A percentile compares a stretch with the other conserved stretches of the same genome.
phyloP scores from a whole-genome alignment of 1,140 invertebrate species.

The Lucilia cuprina region DNA sequence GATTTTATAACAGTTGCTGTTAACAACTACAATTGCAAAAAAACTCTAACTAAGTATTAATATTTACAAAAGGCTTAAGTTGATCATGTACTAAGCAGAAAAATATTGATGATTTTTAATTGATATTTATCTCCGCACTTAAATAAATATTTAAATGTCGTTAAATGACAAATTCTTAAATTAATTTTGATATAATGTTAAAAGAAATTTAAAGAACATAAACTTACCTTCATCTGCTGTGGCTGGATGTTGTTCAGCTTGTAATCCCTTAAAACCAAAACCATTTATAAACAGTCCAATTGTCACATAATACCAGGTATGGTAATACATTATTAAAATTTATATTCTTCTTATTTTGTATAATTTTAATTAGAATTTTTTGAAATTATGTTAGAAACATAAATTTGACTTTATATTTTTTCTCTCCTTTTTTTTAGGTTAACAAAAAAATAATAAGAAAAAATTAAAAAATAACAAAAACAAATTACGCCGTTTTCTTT shows the following conservation, averaged over 20 bases:
- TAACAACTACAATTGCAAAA: too few relatives aligned
- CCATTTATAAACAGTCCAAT: conserved; percentile 23
- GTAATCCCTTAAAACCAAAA: neutral
- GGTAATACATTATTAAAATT: neutral
- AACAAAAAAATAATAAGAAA: neutral
- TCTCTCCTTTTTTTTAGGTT: neutral
- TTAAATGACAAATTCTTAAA: too few relatives aligned
- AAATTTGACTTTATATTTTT: neutral
- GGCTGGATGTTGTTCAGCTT: conserved; percentile 51
- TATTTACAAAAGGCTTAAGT: too few relatives aligned
- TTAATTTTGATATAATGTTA: too few relatives aligned
- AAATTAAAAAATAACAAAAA: neutral
- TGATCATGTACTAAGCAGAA: too few relatives aligned
- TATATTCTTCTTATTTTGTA: neutral
- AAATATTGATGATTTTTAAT: too few relatives aligned
- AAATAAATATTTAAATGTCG: too few relatives aligned
- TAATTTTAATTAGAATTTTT: neutral
- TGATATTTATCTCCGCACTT: too few relatives aligned
- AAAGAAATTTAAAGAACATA: too few relatives aligned
- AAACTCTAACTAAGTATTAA: too few relatives aligned
- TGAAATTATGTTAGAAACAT: neutral
- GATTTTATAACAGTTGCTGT: too few relatives aligned
- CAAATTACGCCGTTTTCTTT: neutral
- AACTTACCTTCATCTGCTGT: conserved; percentile 57
- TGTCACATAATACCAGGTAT: conserved; percentile 20